Evolutionary conservation across 2,888 invertebrate genomes (phyloP).

Genomic region (Lymantria dispar): DNA sequence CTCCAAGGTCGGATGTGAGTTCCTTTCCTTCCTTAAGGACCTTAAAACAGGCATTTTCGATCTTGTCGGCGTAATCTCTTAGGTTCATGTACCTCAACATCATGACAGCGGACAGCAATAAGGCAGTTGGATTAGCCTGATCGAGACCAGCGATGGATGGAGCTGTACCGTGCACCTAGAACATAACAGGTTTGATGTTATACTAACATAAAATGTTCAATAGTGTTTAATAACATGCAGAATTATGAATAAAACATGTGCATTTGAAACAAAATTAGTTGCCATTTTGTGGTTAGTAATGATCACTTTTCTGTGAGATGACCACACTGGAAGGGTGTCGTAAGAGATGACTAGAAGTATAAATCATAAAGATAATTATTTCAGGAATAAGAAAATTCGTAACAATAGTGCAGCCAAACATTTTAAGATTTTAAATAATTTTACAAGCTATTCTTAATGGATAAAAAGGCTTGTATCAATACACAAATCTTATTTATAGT

Average conservation of each 20-base stretch:
- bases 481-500: too few species aligned
- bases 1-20: constrained; percentile 97
- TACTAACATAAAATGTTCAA: neutral
- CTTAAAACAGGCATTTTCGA: constrained; percentile 92
- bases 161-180: constrained; percentile 97
- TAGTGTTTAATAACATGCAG: neutral
- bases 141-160: constrained; percentile 98
- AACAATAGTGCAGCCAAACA: too few species aligned
- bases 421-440: too few species aligned
- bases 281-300: neutral
- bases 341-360: too few species aligned
- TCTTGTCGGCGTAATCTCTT: constrained; percentile 86
- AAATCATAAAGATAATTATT: too few species aligned
- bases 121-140: constrained; percentile 98
- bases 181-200: neutral
- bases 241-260: neutral
- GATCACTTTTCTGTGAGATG: neutral
- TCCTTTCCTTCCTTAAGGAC: constrained; percentile 92
- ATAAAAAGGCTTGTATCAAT: too few species aligned
- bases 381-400: too few species aligned
- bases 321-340: too few species aligned
- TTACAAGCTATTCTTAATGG: too few species aligned
- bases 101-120: constrained; percentile 98
- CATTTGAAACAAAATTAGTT: neutral
- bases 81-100: constrained; percentile 97